Percentiles rank a stretch among this genome's conserved stretches.
Evolutionary conservation across 1,140 invertebrate genomes (phyloP).

Genomic region (Euwallacea similis): DNA sequence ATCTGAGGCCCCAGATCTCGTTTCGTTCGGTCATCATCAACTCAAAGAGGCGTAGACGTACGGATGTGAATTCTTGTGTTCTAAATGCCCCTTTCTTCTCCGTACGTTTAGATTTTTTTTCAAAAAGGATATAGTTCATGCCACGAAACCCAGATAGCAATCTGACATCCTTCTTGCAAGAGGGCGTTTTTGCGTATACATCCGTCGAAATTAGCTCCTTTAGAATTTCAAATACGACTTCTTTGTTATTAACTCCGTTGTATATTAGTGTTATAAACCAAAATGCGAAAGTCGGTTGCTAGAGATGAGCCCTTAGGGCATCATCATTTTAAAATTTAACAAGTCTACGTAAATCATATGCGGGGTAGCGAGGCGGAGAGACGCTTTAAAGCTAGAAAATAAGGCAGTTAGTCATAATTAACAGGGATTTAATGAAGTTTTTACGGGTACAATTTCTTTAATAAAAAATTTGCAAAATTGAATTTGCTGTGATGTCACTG

Average conservation of each 20-base stretch:
- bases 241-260: neutral
- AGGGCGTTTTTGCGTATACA: too few species aligned
- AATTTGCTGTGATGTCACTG: neutral
- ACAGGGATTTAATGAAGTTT: conserved; percentile 31
- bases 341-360: conserved; percentile 21
- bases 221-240: neutral
- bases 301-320: conserved; percentile 5
- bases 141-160: conserved; percentile 8
- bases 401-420: conserved; percentile 33
- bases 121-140: conserved; percentile 9
- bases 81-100: conserved; percentile 7
- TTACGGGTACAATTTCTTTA: conserved; percentile 23
- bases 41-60: conserved; percentile 17
- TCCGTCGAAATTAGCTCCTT: neutral
- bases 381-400: conserved; percentile 15
- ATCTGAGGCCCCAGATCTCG: conserved; percentile 8
- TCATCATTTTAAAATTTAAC: conserved; percentile 33
- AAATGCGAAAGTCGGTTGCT: neutral
- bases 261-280: neutral
- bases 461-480: neutral
- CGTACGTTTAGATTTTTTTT: neutral
- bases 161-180: conserved; percentile 16
- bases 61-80: conserved; percentile 3
- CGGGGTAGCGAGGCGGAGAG: neutral
- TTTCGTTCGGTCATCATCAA: neutral